These are phyloP conservation scores for Brachypodius melanocephalos DNA, from an alignment of 2,113 vertebrate species.

Conservation along the genomic window DNA sequence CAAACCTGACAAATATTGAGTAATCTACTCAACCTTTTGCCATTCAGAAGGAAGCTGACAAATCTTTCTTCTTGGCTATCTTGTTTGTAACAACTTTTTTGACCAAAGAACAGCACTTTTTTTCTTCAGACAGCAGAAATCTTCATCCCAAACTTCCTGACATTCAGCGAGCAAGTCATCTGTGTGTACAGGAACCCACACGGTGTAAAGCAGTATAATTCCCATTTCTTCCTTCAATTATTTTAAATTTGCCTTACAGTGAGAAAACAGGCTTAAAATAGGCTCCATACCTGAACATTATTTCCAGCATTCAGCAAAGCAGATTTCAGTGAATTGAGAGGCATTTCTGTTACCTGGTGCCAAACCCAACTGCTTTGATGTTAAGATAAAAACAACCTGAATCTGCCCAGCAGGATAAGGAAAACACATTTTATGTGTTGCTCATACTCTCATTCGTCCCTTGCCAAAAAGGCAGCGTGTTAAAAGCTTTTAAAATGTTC, in stretches of 20 bases:
- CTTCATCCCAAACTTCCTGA: not conserved
- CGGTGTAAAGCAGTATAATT: not conserved
- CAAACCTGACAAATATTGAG: slow-evolving; percentile 44
- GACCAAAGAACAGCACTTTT: slow-evolving; percentile 5
- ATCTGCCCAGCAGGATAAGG: not conserved
- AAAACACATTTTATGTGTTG: not conserved
- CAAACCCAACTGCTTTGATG: not conserved
- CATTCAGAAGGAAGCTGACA: slow-evolving; percentile 29
- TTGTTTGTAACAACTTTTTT: slow-evolving; percentile 35
- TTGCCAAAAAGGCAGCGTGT: not conserved
- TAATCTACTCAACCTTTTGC: slow-evolving; percentile 39
- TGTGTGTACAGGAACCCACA: not conserved
- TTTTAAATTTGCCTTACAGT: not conserved
- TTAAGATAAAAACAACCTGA: not conserved
- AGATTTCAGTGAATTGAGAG: not conserved
- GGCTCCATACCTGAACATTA: not conserved
- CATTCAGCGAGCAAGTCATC: not conserved
- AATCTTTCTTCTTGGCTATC: slow-evolving; percentile 3
- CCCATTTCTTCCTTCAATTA: not conserved
- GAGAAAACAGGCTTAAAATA: not conserved
- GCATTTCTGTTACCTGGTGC: not conserved
- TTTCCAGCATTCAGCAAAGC: not conserved
- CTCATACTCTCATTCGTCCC: not conserved
- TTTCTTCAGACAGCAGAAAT: not conserved
- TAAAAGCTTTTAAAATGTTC: not conserved